Conservation (phyloP, 2,888 invertebrate species). For the Campoplex capitator region DNA sequence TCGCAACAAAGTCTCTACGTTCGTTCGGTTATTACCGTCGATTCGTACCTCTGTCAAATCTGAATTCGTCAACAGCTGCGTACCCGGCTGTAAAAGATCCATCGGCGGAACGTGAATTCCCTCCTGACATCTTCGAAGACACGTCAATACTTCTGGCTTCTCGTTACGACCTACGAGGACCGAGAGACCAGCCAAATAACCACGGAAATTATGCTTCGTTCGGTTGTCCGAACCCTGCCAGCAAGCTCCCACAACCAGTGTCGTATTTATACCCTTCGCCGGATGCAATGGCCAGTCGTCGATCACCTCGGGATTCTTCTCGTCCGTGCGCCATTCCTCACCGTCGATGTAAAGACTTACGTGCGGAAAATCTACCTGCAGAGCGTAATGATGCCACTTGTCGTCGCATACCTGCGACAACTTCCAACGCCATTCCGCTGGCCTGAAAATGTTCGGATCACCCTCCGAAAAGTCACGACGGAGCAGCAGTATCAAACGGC, state of each 20-base stretch:
- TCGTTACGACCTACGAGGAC: conserved; percentile 92
- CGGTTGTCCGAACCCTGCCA: conserved; percentile 98
- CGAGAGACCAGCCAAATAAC: conserved; percentile 95
- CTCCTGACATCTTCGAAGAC: conserved; percentile 93
- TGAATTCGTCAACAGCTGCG: conserved; percentile 90
- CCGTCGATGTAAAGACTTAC: conserved; percentile 96
- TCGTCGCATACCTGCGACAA: conserved; percentile 98
- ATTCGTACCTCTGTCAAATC: conserved; percentile 95
- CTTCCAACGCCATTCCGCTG: conserved; percentile 99
- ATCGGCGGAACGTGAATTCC: conserved; percentile 88
- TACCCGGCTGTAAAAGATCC: conserved; percentile 91
- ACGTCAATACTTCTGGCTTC: conserved; percentile 90
- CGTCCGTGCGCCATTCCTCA: conserved; percentile 87
- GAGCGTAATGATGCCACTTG: conserved; percentile 99
- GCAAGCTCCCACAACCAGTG: conserved; percentile 97
- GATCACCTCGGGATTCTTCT: conserved; percentile 97
- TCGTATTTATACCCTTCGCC: conserved; percentile 96
- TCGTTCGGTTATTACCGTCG: conserved; percentile 95
- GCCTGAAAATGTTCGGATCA: conserved; percentile 96
- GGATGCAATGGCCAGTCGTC: conserved; percentile 99
- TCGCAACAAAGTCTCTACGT: conserved; percentile 94
- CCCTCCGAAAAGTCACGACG: conserved; percentile 96
- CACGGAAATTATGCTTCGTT: conserved; percentile 95
- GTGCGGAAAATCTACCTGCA: conserved; percentile 96
- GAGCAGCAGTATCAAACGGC: conserved; percentile 96